Conservation (phyloP, 2,797 vertebrate genomes). For the Threskiornis aethiopicus region DNA sequence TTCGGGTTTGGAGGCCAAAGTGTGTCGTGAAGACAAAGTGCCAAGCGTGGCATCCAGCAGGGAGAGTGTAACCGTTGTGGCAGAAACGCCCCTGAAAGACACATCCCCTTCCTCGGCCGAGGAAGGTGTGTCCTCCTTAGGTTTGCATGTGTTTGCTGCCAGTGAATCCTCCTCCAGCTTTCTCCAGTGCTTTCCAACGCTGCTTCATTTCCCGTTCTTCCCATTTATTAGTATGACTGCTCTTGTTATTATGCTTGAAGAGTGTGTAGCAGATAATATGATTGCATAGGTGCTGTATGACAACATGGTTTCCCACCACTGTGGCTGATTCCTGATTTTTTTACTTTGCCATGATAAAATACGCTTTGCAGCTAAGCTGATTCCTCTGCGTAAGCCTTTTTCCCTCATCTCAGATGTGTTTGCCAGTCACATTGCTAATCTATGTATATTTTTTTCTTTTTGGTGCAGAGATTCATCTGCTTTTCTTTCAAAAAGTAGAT, state of each 20-base stretch:
- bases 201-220: conserved; percentile 63
- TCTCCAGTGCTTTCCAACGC: conserved; percentile 65
- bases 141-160: conserved; percentile 85
- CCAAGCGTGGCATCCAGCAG: conserved; percentile 79
- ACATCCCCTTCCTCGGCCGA: conserved; percentile 72
- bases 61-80: conserved; percentile 77
- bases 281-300: conserved; percentile 63
- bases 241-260: conserved; percentile 68
- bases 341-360: conserved; percentile 76
- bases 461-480: conserved; percentile 74
- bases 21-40: conserved; percentile 77
- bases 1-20: conserved; percentile 75
- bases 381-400: conserved; percentile 68
- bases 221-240: conserved; percentile 58
- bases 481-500: conserved; percentile 71
- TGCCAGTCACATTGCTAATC: conserved; percentile 95
- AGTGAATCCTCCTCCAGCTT: conserved; percentile 50
- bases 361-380: conserved; percentile 78
- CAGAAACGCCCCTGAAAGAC: conserved; percentile 73
- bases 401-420: conserved; percentile 77
- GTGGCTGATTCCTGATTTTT: conserved; percentile 60
- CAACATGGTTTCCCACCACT: conserved; percentile 71
- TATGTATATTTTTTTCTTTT: conserved; percentile 76
- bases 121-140: conserved; percentile 90
- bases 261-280: conserved; percentile 45